Conservation (phyloP, 2,797 vertebrate genomes). For the Anguilla megastoma region DNA sequence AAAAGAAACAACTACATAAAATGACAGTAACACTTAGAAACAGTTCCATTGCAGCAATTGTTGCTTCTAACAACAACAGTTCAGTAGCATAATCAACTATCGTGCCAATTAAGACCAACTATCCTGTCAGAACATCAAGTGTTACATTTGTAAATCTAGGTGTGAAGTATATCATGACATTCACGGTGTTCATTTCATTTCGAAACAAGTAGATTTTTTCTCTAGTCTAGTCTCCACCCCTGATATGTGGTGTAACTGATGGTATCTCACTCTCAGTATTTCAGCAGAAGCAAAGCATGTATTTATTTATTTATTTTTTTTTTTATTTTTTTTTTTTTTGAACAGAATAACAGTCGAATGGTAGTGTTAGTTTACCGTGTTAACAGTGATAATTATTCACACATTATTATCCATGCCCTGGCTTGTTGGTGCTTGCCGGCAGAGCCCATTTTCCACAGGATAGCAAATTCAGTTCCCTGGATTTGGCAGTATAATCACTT, state of each 20-base stretch:
- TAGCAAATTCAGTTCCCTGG: neutral
- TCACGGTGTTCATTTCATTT: neutral
- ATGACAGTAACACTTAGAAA: too few species aligned
- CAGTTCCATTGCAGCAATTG: too few species aligned
- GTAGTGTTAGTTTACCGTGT: neutral
- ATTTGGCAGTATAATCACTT: neutral
- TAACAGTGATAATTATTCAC: conserved; percentile 17
- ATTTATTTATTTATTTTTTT: too few species aligned
- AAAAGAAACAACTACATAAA: too few species aligned
- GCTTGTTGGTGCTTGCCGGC: neutral
- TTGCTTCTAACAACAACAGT: too few species aligned
- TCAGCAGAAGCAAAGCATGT: neutral
- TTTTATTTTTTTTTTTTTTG: neutral
- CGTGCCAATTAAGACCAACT: neutral
- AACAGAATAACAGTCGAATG: neutral
- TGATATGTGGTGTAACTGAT: neutral
- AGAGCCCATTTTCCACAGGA: neutral
- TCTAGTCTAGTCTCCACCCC: neutral
- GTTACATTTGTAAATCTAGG: neutral
- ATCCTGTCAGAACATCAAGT: neutral
- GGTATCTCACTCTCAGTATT: neutral
- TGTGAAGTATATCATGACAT: neutral
- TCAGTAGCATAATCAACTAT: neutral
- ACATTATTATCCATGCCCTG: neutral
- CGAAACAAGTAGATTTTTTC: neutral